These are phyloP conservation scores for Melanophora roralis DNA, from an alignment of 2,888 invertebrate species.

Conservation along the genomic window DNA sequence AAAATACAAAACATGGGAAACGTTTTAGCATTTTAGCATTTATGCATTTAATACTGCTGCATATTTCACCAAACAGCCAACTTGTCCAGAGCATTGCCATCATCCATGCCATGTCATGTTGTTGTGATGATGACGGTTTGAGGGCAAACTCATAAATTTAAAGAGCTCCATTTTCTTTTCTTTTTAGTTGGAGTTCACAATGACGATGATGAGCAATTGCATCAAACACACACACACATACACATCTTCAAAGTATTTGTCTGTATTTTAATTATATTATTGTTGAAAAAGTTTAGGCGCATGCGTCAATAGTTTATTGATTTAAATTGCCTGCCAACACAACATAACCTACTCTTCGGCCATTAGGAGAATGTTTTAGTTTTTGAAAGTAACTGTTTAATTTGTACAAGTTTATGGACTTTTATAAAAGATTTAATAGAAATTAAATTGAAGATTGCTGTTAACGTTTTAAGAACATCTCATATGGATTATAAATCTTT, in stretches of 20 bases:
- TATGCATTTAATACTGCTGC: constrained; percentile 26
- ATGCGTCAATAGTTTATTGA: constrained; percentile 56
- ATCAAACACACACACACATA: not conserved
- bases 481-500: too few relatives aligned
- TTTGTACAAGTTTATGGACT: not conserved
- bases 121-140: constrained; percentile 48
- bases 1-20: constrained; percentile 50
- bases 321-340: constrained; percentile 42
- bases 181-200: constrained; percentile 21
- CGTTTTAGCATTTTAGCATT: constrained; percentile 56
- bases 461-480: not conserved
- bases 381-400: constrained; percentile 2
- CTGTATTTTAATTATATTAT: too few relatives aligned
- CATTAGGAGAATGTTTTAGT: constrained; percentile 21
- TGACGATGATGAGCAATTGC: constrained; percentile 3
- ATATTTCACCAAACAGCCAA: not conserved
- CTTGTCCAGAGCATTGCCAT: constrained; percentile 26
- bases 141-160: constrained; percentile 58
- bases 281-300: constrained; percentile 2
- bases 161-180: constrained; percentile 23
- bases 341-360: constrained; percentile 20
- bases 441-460: not conserved
- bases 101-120: constrained; percentile 42
- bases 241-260: too few relatives aligned
- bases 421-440: not conserved